Evolutionary conservation across 2,797 vertebrate genomes (phyloP).

Genomic region (Phalanger gymnotis): DNA sequence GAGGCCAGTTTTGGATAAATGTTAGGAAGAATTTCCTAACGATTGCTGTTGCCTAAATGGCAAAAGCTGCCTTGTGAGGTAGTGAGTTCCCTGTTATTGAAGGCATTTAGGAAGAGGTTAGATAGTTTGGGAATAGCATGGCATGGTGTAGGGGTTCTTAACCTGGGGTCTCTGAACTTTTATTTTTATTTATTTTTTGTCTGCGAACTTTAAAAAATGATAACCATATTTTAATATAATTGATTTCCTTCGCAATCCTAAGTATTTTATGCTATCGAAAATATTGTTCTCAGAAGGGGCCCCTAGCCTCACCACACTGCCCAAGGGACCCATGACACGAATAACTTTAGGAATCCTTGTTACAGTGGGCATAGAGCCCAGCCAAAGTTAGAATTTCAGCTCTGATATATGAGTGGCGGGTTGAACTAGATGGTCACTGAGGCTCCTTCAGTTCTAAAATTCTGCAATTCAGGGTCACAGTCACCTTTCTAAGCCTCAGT

Average conservation of each 20-base stretch:
- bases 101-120: not conserved
- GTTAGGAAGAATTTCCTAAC: not conserved
- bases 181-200: not conserved
- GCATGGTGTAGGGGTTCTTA: not conserved
- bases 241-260: not conserved
- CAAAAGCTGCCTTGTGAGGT: not conserved
- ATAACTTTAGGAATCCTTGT: not conserved
- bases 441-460: not conserved
- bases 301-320: not conserved
- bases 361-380: not conserved
- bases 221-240: not conserved
- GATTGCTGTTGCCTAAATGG: not conserved
- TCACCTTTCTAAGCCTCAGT: not conserved
- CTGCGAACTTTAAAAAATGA: not conserved
- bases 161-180: not conserved
- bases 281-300: not conserved
- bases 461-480: not conserved
- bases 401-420: not conserved
- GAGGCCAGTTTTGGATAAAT: not conserved
- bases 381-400: not conserved
- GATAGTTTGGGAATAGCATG: not conserved
- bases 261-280: not conserved
- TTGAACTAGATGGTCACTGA: not conserved
- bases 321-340: not conserved
- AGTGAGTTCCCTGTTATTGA: not conserved